These are phyloP conservation scores for Pinctada fucata DNA, from an alignment of 2,888 invertebrate genomes.

Conservation along the genomic window DNA sequence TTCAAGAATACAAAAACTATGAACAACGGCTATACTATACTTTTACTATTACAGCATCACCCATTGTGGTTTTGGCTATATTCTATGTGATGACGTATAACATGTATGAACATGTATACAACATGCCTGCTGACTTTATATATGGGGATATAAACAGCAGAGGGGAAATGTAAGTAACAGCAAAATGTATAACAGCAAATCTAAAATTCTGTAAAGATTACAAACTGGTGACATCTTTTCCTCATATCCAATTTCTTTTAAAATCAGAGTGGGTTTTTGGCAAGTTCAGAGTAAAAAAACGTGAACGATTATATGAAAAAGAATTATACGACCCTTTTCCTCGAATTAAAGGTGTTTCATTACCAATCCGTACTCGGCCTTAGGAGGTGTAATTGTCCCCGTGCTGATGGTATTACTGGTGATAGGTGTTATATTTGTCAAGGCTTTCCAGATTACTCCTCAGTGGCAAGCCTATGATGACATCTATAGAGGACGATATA, in stretches of 20 bases:
- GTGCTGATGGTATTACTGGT: conserved; percentile 66
- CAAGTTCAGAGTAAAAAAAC: no score
- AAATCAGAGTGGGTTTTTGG: no score
- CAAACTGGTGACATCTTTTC: no score
- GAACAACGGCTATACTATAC: no score
- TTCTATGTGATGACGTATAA: conserved; percentile 71
- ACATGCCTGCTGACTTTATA: conserved; percentile 64
- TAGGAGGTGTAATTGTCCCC: conserved; percentile 71
- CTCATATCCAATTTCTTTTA: no score
- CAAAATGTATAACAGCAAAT: no score
- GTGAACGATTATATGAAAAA: no score
- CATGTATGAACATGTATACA: conserved; percentile 68
- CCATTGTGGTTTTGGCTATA: conserved; percentile 65
- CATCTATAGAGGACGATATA: conserved; percentile 71
- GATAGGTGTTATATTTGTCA: conserved; percentile 69
- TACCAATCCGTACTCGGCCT: conserved; percentile 68
- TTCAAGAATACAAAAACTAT: no score
- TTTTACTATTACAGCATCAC: conserved; percentile 62
- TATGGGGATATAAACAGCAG: conserved; percentile 74
- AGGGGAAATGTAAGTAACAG: conserved; percentile 68
- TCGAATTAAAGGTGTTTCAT: conserved; percentile 70
- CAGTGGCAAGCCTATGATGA: conserved; percentile 76
- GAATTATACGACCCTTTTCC: no score
- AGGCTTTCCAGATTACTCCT: conserved; percentile 70
- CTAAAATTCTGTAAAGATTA: no score